Conservation (phyloP, 2,797 vertebrate genomes). For the Eidolon dupreanum region DNA sequence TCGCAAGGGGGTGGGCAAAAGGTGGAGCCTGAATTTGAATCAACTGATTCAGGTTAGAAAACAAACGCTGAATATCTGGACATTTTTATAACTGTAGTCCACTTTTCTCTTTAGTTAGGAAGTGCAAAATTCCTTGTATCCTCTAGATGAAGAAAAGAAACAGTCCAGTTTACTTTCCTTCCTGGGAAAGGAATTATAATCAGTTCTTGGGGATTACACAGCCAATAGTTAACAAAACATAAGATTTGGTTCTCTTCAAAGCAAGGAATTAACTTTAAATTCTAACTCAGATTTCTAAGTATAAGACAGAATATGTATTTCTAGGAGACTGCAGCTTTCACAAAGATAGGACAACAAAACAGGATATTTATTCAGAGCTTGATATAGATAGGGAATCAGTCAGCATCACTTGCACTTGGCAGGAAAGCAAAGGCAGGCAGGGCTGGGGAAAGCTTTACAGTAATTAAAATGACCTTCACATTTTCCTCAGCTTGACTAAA, state of each 20-base stretch:
- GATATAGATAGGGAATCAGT: neutral
- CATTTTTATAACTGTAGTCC: neutral
- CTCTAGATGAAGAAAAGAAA: neutral
- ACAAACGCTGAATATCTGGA: neutral
- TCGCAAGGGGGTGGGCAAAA: neutral
- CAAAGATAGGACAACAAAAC: neutral
- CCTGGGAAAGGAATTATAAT: neutral
- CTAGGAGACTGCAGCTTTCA: neutral
- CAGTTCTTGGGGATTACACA: neutral
- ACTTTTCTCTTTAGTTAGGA: conserved; percentile 33
- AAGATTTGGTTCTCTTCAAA: neutral
- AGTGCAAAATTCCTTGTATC: neutral
- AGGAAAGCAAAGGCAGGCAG: neutral
- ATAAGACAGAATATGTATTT: neutral
- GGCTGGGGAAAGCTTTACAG: neutral
- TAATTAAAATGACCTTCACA: neutral
- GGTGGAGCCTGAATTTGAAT: conserved; percentile 15
- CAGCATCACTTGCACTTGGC: neutral
- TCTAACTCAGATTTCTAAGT: neutral
- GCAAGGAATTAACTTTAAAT: neutral
- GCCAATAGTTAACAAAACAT: neutral
- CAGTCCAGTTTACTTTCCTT: neutral
- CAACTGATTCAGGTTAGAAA: conserved; percentile 50
- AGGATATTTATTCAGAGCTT: neutral
- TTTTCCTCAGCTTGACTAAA: neutral